These are phyloP conservation scores for Perizoma affinitatum DNA, from an alignment of 2,888 invertebrate genomes.

Conservation along the genomic window DNA sequence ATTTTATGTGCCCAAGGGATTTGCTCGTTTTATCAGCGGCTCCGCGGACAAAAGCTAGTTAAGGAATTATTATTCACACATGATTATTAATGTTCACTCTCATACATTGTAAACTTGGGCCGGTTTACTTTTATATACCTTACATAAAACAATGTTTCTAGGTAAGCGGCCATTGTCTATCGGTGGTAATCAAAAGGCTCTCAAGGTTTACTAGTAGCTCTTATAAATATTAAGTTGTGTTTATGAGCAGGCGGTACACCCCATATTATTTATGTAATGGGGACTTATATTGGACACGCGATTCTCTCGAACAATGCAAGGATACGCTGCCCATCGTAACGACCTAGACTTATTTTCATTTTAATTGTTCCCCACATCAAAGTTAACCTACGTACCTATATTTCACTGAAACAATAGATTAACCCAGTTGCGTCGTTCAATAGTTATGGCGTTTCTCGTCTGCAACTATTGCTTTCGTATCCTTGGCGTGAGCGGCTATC, in stretches of 20 bases:
- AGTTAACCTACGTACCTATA: constrained; percentile 51
- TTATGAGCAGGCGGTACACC: constrained; percentile 62
- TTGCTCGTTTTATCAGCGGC: neutral
- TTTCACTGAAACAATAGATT: constrained; percentile 76
- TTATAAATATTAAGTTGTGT: constrained; percentile 65
- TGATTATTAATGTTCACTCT: constrained; percentile 35
- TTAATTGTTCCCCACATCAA: constrained; percentile 76
- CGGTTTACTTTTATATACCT: constrained; percentile 40
- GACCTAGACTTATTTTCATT: constrained; percentile 80
- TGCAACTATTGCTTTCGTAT: constrained; percentile 69
- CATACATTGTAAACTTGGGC: constrained; percentile 23
- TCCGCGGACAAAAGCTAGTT: constrained; percentile 1
- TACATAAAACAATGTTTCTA: constrained; percentile 45
- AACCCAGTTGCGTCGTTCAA: constrained; percentile 68
- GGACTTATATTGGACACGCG: constrained; percentile 81
- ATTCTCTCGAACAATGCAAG: constrained; percentile 80
- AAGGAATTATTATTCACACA: constrained; percentile 57
- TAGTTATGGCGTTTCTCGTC: constrained; percentile 61
- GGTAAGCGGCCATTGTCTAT: constrained; percentile 53
- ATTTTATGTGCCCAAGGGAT: no score
- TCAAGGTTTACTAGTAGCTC: constrained; percentile 61
- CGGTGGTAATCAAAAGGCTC: constrained; percentile 50
- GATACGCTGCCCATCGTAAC: constrained; percentile 64
- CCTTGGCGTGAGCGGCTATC: constrained; percentile 79
- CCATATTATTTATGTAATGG: constrained; percentile 79